Evolutionary conservation across 2,797 vertebrate genomes (phyloP), one percentile per base, ranked within the genome.

Genomic region (Melopsittacus undulatus): DNA sequence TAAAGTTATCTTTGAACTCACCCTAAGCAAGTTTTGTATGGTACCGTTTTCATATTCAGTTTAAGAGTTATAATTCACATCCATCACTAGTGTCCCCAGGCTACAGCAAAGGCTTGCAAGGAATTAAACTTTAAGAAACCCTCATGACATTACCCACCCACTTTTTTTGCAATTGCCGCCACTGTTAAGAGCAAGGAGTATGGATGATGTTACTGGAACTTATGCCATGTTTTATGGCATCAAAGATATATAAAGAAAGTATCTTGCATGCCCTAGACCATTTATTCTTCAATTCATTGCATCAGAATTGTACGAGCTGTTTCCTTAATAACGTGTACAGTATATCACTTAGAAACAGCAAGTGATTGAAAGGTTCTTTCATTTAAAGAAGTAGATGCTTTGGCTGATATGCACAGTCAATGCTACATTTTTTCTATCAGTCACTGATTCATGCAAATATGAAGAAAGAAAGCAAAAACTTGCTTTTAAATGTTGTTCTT

Each of bases 391-490:
- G 8, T 8, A n/a, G 16, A 20, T 1, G 6, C 8, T 83, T 92
- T 66, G 34, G 34, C 22, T 74, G 43, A 56, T 7, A 68, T 18
- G 11, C 19, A 49, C n/a, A 73, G 9, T 29, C 16, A 72, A 70
- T 79, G 15, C 9, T 10, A 11, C 1, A 0, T 1, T 40, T 83
- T 48, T 75, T 15, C 32, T 32, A 2, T 48, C 15, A 57, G 32
- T 52, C n/a, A 49, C 8, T 0, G 1, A 34, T 20, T 46, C 32
- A 73, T 27, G 17, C 8, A 78, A 24, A 63, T 46, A 57, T 18
- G 32, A 82, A 83, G n/a, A 73, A 89, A 68, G 61, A 57, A 68
- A 38, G 5, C 13, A 23, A 56, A 21, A 13, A 45, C 5, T 56
- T 83, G 1, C 6, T 64, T 86, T 51, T 14, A 81, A 64, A 43